phyloP scores from a whole-genome alignment of 2,888 invertebrate genomes.

The Thymelicus lineola region DNA sequence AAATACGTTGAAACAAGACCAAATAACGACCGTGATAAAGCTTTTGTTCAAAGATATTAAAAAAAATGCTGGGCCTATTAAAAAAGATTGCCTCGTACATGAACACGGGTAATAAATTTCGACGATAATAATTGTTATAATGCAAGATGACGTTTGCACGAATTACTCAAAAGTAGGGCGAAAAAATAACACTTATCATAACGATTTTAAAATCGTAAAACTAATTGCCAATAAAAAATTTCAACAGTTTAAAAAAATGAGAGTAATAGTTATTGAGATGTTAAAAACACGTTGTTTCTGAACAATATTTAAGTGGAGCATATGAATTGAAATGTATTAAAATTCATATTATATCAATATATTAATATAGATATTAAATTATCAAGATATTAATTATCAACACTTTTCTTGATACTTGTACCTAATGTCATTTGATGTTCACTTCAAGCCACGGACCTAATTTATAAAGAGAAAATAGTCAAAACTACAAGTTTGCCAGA shows the following conservation, averaged over 20 bases:
- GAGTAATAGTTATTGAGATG: conserved; percentile 27
- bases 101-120: conserved; percentile 1
- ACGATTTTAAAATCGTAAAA: conserved; percentile 15
- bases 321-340: conserved; percentile 1
- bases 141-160: not conserved
- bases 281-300: conserved; percentile 12
- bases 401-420: not conserved
- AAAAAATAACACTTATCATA: conserved; percentile 14
- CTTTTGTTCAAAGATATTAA: no score
- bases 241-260: conserved; percentile 22
- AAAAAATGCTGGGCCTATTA: not conserved
- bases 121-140: not conserved
- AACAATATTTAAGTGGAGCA: conserved; percentile 13
- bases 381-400: conserved; percentile 4
- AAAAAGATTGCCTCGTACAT: conserved; percentile 4
- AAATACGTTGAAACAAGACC: not conserved
- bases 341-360: not conserved
- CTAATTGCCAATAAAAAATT: conserved; percentile 21
- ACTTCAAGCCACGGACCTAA: not conserved
- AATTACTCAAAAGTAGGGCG: conserved; percentile 3
- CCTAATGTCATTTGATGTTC: not conserved
- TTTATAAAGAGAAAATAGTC: not conserved
- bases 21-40: not conserved
- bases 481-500: no score
- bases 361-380: no score